A percentile compares a stretch with the other conserved stretches of the same genome.
phyloP scores from a whole-genome alignment of 2,113 vertebrate genomes.

The Passer domesticus region DNA sequence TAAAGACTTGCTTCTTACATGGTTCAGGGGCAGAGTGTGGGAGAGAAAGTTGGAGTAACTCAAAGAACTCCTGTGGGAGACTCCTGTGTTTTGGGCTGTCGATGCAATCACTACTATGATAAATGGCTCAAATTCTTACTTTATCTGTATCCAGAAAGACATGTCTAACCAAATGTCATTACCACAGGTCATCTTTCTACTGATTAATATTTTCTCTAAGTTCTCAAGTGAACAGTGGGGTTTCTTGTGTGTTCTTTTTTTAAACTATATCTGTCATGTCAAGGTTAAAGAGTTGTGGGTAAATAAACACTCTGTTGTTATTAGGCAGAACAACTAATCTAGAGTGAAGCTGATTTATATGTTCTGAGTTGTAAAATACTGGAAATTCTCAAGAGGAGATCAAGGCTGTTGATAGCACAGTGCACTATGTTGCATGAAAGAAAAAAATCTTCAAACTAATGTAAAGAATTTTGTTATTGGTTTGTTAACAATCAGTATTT shows the following conservation, averaged over 20 bases:
- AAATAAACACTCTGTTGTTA: conserved; percentile 37
- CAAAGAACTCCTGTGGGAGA: neutral
- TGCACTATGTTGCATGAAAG: neutral
- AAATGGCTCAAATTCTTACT: conserved; percentile 39
- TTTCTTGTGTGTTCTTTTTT: conserved; percentile 28
- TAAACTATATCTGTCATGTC: conserved; percentile 7
- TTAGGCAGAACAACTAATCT: conserved; percentile 34
- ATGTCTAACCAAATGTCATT: neutral
- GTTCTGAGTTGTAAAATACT: conserved; percentile 15
- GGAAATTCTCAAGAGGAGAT: conserved; percentile 35
- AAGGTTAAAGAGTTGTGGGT: conserved; percentile 51
- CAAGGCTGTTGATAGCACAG: neutral
- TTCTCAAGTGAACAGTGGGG: conserved; percentile 44
- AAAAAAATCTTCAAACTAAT: neutral
- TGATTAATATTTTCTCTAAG: conserved; percentile 3
- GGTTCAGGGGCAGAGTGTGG: neutral
- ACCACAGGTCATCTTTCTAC: conserved; percentile 27
- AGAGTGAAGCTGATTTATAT: conserved; percentile 27
- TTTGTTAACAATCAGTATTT: neutral
- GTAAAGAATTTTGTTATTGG: neutral
- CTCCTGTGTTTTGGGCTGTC: neutral
- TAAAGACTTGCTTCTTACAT: neutral
- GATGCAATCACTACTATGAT: neutral
- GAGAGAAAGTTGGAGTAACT: neutral
- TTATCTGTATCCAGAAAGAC: conserved; percentile 30